Base-by-base conservation (phyloP, 2,888 invertebrate species). In the Drosophila pegasa region DNA sequence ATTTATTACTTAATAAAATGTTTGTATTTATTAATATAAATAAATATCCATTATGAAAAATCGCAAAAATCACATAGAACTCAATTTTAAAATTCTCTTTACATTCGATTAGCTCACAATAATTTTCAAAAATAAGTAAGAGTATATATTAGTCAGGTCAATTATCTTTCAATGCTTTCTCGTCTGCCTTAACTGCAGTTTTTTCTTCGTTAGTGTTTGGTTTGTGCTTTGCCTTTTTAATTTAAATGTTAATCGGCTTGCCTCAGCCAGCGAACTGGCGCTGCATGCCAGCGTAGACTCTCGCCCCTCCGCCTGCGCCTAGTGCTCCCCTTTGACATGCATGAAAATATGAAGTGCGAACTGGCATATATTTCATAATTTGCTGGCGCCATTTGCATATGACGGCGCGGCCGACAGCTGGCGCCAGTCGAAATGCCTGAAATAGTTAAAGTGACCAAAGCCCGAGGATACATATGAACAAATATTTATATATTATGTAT, bases 181-280 rank as follows among this genome's bases (percentile, higher is more conserved):
- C 10, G 43, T 14, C 5, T 52, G 14, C 1, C 8, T 37, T 10
- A 47, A 4, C 9, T 27, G 47, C 55, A 54, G 55, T 51, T 61
- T 61, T 51, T 38, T 48, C 55, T 33, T 27, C 3, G 10, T 12
- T 56, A n/a, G 18, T 40, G 40, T 58, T 78, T 54, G 70, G 50
- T 58, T 63, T 57, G 48, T 54, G 16, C 54, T 58, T 41, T 67
- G 62, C 40, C 50, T 64, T 81, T 83, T 83, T 82, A 86, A 82
- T 82, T 82, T 86, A 82, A 82, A 82, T 82, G 82, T 83, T 82
- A 82, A 82, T 82, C 80, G 45, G 78, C 52, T 55, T 67, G 73
- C 71, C 56, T 51, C 64, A 57, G 63, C 45, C 27, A 22, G 10
- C 47, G 29, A 14, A 31, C 55, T 45, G 55, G 38, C n/a, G 22